Percentiles rank a stretch among this genome's conserved stretches.
Evolutionary conservation across 2,113 vertebrate genomes (phyloP).

Genomic region (Todiramphus saurophagus): DNA sequence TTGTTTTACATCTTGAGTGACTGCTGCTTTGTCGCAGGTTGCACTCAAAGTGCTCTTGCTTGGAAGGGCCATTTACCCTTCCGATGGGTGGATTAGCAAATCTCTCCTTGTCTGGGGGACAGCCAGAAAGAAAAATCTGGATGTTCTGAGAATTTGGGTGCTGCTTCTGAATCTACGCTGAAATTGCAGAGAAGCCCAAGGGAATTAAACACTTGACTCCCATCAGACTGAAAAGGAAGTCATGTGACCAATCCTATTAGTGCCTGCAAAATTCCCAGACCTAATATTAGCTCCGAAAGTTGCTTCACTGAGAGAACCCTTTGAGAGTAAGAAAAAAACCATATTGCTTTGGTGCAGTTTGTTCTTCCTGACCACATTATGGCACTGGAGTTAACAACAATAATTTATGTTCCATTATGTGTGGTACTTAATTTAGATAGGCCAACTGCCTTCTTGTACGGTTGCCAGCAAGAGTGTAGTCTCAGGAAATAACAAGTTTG

Average conservation of each 20-base stretch:
- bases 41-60: not conserved
- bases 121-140: not conserved
- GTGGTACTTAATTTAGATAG: not conserved
- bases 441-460: not conserved
- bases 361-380: not conserved
- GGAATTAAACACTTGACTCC: constrained; percentile 18
- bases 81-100: not conserved
- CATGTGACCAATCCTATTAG: constrained; percentile 38
- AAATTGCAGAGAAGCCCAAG: not conserved
- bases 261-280: constrained; percentile 44
- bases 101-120: not conserved
- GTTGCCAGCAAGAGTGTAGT: not conserved
- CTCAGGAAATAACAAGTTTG: not conserved
- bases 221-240: not conserved
- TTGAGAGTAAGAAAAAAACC: not conserved
- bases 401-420: constrained; percentile 28
- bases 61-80: not conserved
- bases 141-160: not conserved
- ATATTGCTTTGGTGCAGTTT: not conserved
- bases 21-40: not conserved
- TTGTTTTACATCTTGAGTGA: not conserved
- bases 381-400: not conserved
- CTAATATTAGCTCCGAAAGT: not conserved
- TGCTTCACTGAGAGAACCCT: not conserved
- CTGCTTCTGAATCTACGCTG: not conserved